Evolutionary conservation across 2,797 vertebrate species (phyloP).

Genomic region (Epinephelus coioides): DNA sequence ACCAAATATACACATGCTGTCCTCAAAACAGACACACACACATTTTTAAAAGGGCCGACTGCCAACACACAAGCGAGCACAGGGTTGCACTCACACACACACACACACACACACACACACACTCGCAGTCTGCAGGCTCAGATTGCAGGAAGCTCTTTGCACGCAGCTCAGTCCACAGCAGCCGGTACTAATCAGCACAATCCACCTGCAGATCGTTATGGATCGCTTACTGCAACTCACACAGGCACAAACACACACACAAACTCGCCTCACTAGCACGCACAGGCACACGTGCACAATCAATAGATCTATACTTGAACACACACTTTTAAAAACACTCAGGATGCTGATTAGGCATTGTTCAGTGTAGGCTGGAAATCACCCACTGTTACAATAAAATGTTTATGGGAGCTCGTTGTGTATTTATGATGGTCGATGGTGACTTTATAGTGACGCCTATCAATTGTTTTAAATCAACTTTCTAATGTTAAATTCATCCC

Average conservation of each 20-base stretch:
- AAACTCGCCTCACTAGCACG: conserved; percentile 25
- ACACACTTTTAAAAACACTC: not conserved
- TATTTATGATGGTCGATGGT: conserved; percentile 9
- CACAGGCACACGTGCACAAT: conserved; percentile 44
- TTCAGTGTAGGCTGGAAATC: not conserved
- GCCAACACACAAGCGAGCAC: conserved; percentile 53
- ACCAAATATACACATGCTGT: conserved; percentile 55
- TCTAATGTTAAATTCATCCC: conserved; percentile 31
- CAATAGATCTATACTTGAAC: conserved; percentile 41
- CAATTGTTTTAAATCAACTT: conserved; percentile 28
- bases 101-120: conserved; percentile 19
- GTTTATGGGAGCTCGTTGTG: not conserved
- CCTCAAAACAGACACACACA: conserved; percentile 68
- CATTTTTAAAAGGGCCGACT: conserved; percentile 63
- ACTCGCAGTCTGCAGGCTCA: conserved; percentile 69
- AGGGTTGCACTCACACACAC: conserved; percentile 1
- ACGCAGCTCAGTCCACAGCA: conserved; percentile 87
- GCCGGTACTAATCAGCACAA: conserved; percentile 88
- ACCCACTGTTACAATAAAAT: not conserved
- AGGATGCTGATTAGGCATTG: not conserved
- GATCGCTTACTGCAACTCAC: conserved; percentile 82
- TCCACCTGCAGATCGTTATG: conserved; percentile 89
- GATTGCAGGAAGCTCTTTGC: conserved; percentile 89
- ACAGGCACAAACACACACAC: conserved; percentile 9
- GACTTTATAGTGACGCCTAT: not conserved